Evolutionary conservation across 2,113 vertebrate species (phyloP).

Genomic region (Henicopernis longicauda): DNA sequence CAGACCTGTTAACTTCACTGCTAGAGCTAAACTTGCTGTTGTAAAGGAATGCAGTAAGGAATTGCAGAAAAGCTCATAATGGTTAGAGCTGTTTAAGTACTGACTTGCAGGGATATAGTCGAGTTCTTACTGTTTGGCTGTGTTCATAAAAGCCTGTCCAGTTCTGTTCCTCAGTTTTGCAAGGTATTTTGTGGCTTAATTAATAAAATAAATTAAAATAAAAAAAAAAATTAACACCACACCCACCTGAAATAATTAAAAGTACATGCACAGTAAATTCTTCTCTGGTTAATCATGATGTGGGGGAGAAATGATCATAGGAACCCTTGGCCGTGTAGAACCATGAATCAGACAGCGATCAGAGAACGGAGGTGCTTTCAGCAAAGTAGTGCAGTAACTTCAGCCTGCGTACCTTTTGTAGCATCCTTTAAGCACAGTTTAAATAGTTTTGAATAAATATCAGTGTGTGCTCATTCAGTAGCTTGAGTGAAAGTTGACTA

Average conservation of each 20-base stretch:
- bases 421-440: neutral
- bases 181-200: neutral
- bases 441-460: neutral
- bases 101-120: neutral
- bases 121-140: neutral
- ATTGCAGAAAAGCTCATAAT: neutral
- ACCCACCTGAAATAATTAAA: no score
- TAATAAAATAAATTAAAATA: neutral
- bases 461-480: neutral
- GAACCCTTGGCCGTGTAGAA: neutral
- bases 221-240: no score
- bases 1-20: neutral
- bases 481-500: neutral
- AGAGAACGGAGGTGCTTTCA: neutral
- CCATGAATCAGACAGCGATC: neutral
- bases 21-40: neutral
- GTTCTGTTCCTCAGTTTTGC: neutral
- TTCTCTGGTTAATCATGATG: neutral
- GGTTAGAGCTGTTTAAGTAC: neutral
- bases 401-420: neutral
- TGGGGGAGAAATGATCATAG: neutral
- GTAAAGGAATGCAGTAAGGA: neutral
- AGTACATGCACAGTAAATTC: neutral
- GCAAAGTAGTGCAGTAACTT: neutral
- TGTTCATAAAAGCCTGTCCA: neutral